Evolutionary conservation across 2,888 invertebrate species (phyloP).

Genomic region (Apodemia mormo): DNA sequence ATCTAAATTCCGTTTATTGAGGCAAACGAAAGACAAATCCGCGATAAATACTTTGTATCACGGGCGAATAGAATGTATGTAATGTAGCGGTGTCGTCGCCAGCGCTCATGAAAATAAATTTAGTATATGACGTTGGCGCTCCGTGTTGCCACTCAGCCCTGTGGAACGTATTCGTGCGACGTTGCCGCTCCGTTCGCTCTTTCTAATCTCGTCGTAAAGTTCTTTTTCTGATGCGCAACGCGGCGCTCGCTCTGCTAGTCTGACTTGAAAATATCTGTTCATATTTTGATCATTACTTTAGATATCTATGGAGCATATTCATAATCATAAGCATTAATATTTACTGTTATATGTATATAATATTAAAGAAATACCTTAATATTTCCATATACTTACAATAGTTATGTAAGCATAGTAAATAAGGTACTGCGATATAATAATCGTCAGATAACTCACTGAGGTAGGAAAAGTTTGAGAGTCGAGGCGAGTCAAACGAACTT

Average conservation of each 20-base stretch:
- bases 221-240: conserved; percentile 81
- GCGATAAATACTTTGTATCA: conserved; percentile 56
- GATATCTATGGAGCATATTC: background rate
- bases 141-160: conserved; percentile 72
- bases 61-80: conserved; percentile 58
- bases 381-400: background rate
- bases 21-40: conserved; percentile 65
- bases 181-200: conserved; percentile 79
- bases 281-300: conserved; percentile 66
- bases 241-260: conserved; percentile 75
- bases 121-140: conserved; percentile 79
- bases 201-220: conserved; percentile 82
- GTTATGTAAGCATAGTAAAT: background rate
- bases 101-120: conserved; percentile 81
- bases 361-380: background rate
- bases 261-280: conserved; percentile 77
- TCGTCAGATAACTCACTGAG: conserved; percentile 48
- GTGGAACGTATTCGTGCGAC: conserved; percentile 76
- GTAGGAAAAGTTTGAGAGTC: conserved; percentile 76
- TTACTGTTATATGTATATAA: background rate
- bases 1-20: conserved; percentile 40
- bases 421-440: conserved; percentile 33
- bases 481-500: conserved; percentile 76
- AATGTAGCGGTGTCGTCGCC: conserved; percentile 69
- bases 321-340: background rate